Evolutionary conservation across 2,888 invertebrate species (phyloP), one percentile per base, ranked within the genome.

Genomic region (Dermolepida albohirtum): DNA sequence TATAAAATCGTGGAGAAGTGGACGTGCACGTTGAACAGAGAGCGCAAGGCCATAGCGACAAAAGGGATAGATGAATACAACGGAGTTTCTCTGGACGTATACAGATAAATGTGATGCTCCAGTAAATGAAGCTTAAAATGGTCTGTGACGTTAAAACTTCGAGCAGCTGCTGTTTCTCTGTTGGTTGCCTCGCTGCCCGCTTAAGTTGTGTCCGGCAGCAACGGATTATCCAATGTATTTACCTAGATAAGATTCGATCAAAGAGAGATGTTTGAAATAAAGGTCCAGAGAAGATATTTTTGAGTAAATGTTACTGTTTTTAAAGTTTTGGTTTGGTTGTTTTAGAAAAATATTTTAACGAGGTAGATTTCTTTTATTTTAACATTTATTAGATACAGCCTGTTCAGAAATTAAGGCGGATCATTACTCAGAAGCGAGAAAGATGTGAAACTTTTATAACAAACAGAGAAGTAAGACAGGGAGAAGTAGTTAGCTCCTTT

Each of bases 71-170:
- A 14, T 47, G 17, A 14, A 17, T 8, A 47, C 47, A 17, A 47
- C 47, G 22, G 22, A 47, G 14, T 40, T 54, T 6, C 17, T n/a
- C 43, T 6, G 22, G 6, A 22, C 44, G 22, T 11, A 12, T 41
- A 29, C 29, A 29, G 14, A 14, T 34, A 52, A 39, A 22, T 22
- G 22, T 39, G 52, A 11, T 14, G 29, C 14, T n/a, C 29, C 29
- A 14, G 8, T 44, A 59, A 59, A 59, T 44, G 57, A 59, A 59
- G 44, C 57, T 59, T 59, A 59, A 57, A 59, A 59, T 14, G 57
- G 57, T 59, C 29, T 29, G 14, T 44, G 57, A 59, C 29, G 44
- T 44, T 44, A 12, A 27, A 59, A 44, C 44, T 44, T 44, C 27
- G 44, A 59, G 29, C 57, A 14, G 29, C 12, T 22, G 29, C 57